Evolutionary conservation across 2,888 invertebrate species (phyloP).

Genomic region (Drosophila subquinaria): DNA sequence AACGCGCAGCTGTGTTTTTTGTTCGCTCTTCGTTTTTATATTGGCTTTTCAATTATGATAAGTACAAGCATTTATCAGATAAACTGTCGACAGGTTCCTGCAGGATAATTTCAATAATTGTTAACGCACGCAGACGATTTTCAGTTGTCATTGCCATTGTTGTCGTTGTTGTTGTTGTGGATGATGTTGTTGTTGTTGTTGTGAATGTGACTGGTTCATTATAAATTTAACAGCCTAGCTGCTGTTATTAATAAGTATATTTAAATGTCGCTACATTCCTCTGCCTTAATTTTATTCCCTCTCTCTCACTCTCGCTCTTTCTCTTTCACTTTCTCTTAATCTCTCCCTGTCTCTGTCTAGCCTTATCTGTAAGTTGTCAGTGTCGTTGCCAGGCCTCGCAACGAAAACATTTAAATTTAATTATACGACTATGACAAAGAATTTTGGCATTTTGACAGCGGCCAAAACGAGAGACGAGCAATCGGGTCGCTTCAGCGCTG

Average conservation of each 20-base stretch:
- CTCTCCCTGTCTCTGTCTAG: background rate
- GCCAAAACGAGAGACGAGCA: background rate
- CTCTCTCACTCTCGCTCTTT: background rate
- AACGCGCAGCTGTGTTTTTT: background rate
- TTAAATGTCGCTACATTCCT: constrained; percentile 16
- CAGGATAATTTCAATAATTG: constrained; percentile 43
- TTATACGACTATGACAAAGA: constrained; percentile 80
- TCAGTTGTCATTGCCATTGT: constrained; percentile 3
- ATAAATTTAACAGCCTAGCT: constrained; percentile 36
- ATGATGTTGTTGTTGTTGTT: background rate
- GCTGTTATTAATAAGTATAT: constrained; percentile 43
- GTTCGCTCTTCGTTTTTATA: background rate
- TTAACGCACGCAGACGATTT: constrained; percentile 16
- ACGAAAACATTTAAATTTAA: constrained; percentile 77
- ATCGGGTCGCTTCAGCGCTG: background rate
- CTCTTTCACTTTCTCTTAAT: background rate
- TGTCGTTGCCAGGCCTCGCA: constrained; percentile 58
- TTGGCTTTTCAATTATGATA: constrained; percentile 27
- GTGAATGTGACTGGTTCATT: constrained; percentile 32
- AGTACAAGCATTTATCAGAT: constrained; percentile 20
- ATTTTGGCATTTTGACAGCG: constrained; percentile 77
- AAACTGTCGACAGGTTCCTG: constrained; percentile 10
- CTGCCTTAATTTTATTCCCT: background rate
- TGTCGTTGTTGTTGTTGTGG: background rate
- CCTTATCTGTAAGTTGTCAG: constrained; percentile 15